Conservation (phyloP, 2,113 vertebrate species). For the Daboia siamensis region DNA sequence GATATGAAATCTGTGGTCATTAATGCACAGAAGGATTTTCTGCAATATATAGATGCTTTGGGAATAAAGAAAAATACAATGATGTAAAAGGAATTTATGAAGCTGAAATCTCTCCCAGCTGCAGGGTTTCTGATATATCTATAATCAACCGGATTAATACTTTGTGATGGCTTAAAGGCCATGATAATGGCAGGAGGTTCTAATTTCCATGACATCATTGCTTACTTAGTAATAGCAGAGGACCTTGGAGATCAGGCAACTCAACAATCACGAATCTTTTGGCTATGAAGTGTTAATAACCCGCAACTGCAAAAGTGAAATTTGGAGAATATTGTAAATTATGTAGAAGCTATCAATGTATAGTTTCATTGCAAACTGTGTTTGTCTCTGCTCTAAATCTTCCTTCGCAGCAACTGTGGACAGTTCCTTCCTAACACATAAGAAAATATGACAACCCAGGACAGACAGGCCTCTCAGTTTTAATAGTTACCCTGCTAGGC, state of each 20-base stretch:
- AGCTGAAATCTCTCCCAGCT: not conserved
- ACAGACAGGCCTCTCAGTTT: not conserved
- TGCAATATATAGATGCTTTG: not conserved
- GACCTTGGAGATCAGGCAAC: not conserved
- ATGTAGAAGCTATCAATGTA: not conserved
- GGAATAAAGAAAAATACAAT: not conserved
- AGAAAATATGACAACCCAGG: not conserved
- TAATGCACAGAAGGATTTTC: slow-evolving; percentile 1
- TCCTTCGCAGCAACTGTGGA: not conserved
- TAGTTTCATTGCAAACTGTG: not conserved
- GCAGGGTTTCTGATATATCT: not conserved
- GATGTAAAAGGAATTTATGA: not conserved
- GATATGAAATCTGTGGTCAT: not conserved
- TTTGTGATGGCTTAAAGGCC: not conserved
- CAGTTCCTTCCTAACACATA: not conserved
- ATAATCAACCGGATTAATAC: not conserved
- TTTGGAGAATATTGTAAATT: not conserved
- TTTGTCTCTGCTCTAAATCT: not conserved
- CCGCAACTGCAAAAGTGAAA: not conserved
- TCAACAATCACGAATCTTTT: not conserved
- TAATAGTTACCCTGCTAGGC: not conserved
- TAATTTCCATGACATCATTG: slow-evolving; percentile 13
- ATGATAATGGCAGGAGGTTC: not conserved
- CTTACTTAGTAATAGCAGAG: not conserved
- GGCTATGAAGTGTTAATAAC: not conserved